Evolutionary conservation across 2,113 vertebrate genomes (phyloP), one percentile per base, ranked within the genome.

Genomic region (Diadophis punctatus): DNA sequence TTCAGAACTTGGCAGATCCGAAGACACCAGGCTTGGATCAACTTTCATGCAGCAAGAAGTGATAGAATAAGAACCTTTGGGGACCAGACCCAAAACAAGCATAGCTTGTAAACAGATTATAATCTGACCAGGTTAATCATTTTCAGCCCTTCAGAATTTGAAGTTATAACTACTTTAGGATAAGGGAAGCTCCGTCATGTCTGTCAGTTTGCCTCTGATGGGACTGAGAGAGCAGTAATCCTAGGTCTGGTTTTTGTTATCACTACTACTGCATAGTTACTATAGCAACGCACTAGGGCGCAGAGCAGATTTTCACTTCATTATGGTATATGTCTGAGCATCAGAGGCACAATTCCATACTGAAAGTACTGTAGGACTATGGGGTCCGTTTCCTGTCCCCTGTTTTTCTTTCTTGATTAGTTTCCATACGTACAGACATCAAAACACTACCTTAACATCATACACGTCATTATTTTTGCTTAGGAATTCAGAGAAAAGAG

Each of bases 161-260:
- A 51, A 20, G 51, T 87, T 90, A 43, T 89, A 51, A 91, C 86
- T 91, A 63, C 27, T 89, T 88, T 85, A 43, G 86, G 91, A 90
- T 53, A 25, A n/a, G 87, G 86, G 55, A 80, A 86, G 55, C 56
- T 68, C 86, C 27, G 55, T 84, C 43, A 8, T 20, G 0, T 87
- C 88, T 94, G 86, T 16, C 3, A 92, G 86, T 43, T 90, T 93
- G 88, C 30, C 51, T 90, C 88, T 92, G 88, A 80, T 63, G n/a
- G 93, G 93, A 90, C 84, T 25, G 56, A 74, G 56, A 86, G 56
- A 86, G 48, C 52, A 10, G 43, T 55, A 93, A 93, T 86, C 12
- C n/a, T 23, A 55, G 58, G 8, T 92, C 93, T 96, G 89, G 25
- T 94, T 96, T 89, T 93, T n/a, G 49, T 90, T 4, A 56, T 27